Evolutionary conservation across 2,797 vertebrate genomes (phyloP).

Genomic region (Cercopithecus diana): DNA sequence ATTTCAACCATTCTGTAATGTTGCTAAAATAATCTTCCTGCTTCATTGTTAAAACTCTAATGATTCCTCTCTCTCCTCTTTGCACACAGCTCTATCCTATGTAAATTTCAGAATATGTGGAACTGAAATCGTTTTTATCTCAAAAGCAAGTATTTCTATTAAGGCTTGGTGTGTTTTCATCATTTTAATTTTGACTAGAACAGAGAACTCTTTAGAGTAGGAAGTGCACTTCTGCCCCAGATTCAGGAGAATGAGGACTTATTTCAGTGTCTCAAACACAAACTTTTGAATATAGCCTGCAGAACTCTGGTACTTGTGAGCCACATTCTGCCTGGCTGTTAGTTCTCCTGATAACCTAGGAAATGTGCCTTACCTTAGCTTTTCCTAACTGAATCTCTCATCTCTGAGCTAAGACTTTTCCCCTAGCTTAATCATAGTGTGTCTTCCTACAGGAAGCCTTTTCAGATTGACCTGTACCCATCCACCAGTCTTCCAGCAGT

Average conservation of each 20-base stretch:
- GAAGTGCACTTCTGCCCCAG: neutral
- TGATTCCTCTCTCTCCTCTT: neutral
- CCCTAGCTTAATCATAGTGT: neutral
- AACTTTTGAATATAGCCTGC: neutral
- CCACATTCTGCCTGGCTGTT: neutral
- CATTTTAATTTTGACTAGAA: neutral
- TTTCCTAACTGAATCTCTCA: neutral
- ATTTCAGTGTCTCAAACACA: neutral
- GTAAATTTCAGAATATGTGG: neutral
- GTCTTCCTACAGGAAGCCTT: neutral
- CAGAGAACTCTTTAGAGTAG: neutral
- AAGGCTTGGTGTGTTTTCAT: neutral
- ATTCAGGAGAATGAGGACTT: neutral
- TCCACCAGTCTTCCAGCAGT: neutral
- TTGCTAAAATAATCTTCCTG: slow-evolving; percentile 27
- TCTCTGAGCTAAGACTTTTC: neutral
- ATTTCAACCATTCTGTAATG: neutral
- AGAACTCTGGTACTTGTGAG: neutral
- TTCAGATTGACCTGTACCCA: neutral
- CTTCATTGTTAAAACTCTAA: slow-evolving; percentile 6
- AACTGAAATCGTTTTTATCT: neutral
- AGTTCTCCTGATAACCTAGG: neutral
- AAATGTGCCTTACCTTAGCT: neutral
- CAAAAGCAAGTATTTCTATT: neutral
- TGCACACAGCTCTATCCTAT: neutral